A percentile compares a stretch with the other conserved stretches of the same genome.
phyloP scores from a whole-genome alignment of 2,113 vertebrate genomes.

The Megalops atlanticus region DNA sequence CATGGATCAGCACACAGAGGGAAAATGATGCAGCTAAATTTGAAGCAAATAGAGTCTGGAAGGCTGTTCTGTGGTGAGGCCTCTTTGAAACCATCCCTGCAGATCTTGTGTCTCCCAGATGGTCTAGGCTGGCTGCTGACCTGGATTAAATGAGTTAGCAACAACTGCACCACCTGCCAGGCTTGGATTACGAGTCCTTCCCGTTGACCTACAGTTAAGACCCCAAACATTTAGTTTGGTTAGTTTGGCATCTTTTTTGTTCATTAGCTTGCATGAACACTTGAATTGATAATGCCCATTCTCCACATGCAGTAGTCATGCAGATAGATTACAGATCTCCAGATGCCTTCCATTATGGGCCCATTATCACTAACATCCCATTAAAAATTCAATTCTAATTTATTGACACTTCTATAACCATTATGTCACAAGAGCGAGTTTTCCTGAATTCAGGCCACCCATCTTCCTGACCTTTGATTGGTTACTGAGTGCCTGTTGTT shows the following conservation, averaged over 20 bases:
- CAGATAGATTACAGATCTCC: not conserved
- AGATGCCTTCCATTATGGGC: not conserved
- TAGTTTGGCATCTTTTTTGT: not conserved
- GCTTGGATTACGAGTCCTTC: not conserved
- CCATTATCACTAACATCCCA: not conserved
- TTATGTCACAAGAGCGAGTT: no score
- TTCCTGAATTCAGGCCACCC: not conserved
- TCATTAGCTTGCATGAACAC: not conserved
- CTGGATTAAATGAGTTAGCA: not conserved
- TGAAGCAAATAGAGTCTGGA: no score
- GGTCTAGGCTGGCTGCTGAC: not conserved
- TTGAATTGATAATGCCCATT: not conserved
- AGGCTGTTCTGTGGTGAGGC: not conserved
- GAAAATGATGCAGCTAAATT: no score
- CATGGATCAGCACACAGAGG: no score
- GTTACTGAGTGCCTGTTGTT: not conserved
- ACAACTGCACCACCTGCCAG: not conserved
- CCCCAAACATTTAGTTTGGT: not conserved
- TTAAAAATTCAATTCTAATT: not conserved
- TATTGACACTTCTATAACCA: no score
- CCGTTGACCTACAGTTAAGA: not conserved
- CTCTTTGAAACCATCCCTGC: not conserved
- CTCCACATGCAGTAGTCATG: not conserved
- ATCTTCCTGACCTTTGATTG: slow-evolving; percentile 2
- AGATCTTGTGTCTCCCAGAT: not conserved